Percentiles rank a stretch among this genome's conserved stretches.
phyloP scores from a whole-genome alignment of 2,797 vertebrate genomes.

The Coregonus ussuriensis region DNA sequence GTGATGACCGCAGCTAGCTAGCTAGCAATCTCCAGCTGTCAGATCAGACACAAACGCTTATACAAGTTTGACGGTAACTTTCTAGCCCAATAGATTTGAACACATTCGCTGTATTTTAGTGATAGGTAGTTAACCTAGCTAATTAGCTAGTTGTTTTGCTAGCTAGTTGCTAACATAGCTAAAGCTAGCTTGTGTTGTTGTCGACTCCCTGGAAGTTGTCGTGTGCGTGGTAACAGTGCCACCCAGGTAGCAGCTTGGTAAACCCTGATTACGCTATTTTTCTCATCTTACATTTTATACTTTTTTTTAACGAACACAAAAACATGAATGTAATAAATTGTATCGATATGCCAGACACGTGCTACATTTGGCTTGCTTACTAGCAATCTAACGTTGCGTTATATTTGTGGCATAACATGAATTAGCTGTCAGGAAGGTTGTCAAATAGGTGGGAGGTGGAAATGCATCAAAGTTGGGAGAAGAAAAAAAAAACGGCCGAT shows the following conservation, averaged over 20 bases:
- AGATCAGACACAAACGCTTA: background rate
- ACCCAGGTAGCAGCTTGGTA: background rate
- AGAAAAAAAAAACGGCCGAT: background rate
- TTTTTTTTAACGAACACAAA: no score
- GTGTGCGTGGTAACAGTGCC: background rate
- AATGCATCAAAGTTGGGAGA: background rate
- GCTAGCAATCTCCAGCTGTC: background rate
- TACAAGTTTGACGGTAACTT: background rate
- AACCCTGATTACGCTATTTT: background rate
- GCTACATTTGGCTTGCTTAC: no score
- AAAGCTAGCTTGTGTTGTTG: background rate
- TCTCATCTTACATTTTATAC: no score
- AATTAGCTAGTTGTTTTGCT: background rate
- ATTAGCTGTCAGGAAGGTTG: no score
- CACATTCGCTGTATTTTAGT: background rate
- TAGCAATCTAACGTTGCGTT: no score
- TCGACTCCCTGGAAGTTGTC: background rate
- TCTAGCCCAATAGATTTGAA: background rate
- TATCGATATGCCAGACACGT: no score
- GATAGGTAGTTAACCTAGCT: background rate
- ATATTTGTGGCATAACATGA: no score
- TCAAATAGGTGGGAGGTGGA: background rate
- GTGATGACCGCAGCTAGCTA: background rate
- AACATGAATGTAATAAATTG: no score
- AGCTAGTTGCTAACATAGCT: slow-evolving; percentile 28